Percentiles rank a stretch among this genome's conserved stretches.
phyloP scores from a whole-genome alignment of 2,113 vertebrate species.

The Neodon shergylaensis region DNA sequence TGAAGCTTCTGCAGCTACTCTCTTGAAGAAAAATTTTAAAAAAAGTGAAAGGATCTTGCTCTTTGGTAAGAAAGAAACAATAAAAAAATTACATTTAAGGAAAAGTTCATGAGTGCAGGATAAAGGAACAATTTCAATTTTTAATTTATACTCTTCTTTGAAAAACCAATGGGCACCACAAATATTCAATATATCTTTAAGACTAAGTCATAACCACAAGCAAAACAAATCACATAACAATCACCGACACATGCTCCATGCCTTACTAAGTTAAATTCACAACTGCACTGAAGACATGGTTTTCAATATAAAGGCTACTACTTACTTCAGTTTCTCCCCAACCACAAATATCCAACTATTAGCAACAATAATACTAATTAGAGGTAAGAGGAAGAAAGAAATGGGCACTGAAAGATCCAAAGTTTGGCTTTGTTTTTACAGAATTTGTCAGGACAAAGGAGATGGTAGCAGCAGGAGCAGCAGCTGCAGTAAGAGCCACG shows the following conservation, averaged over 20 bases:
- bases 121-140: background rate
- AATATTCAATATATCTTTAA: background rate
- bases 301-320: background rate
- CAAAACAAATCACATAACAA: background rate
- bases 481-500: background rate
- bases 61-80: background rate
- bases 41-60: background rate
- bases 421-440: background rate
- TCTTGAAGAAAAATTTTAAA: background rate
- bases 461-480: background rate
- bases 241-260: background rate
- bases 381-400: background rate
- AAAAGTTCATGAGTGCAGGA: background rate
- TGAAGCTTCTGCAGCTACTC: background rate
- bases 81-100: background rate
- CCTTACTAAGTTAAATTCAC: background rate
- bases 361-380: background rate
- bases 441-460: background rate
- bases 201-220: conserved; percentile 6
- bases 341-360: background rate
- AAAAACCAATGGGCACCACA: background rate
- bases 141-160: background rate
- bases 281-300: background rate
- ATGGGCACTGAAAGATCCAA: background rate
- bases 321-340: background rate